Evolutionary conservation across 2,113 vertebrate genomes (phyloP).

Genomic region (Grus americana): DNA sequence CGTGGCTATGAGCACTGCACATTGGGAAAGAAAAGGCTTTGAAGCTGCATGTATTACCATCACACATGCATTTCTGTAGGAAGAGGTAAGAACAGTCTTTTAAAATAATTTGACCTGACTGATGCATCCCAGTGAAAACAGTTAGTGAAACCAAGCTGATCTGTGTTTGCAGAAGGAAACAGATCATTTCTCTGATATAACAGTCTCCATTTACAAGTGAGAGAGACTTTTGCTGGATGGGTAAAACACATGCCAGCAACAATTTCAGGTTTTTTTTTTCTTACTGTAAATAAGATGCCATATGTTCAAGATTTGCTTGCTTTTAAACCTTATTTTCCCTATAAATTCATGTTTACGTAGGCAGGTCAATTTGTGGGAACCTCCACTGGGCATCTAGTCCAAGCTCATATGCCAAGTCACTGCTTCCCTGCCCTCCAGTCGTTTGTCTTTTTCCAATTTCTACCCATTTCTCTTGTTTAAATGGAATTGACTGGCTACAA

Average conservation of each 20-base stretch:
- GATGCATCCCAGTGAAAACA: conserved; percentile 7
- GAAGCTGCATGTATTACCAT: not conserved
- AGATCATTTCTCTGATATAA: not conserved
- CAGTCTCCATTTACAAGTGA: not conserved
- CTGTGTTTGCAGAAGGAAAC: not conserved
- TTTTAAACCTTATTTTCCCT: conserved; percentile 8
- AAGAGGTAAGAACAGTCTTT: not conserved
- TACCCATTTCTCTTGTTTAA: not conserved
- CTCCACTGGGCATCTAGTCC: not conserved
- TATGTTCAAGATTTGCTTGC: not conserved
- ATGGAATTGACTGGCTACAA: not conserved
- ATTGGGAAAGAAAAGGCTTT: not conserved
- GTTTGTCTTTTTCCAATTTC: not conserved
- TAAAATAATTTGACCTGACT: conserved; percentile 30
- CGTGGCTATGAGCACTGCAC: not conserved
- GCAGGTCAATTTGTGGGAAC: not conserved
- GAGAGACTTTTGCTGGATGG: not conserved
- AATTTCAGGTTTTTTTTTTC: not conserved
- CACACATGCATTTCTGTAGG: not conserved
- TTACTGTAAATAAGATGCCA: not conserved
- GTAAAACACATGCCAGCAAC: not conserved
- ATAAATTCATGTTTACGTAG: not conserved
- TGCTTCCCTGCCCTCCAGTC: not conserved
- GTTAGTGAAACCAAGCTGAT: conserved; percentile 1
- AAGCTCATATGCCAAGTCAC: not conserved